Base-by-base conservation (phyloP, 2,888 invertebrate genomes). In the Epirrita christyi region DNA sequence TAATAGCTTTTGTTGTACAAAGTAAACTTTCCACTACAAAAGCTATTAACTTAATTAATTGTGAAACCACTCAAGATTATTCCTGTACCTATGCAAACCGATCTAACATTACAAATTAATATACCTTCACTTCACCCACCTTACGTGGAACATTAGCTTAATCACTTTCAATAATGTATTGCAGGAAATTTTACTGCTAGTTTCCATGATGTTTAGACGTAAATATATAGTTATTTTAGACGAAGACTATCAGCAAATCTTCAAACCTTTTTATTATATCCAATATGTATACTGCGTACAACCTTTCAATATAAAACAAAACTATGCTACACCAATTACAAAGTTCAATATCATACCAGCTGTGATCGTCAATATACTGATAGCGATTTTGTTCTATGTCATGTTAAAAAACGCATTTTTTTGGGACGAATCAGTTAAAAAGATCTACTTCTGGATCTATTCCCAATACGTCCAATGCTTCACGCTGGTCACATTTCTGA, bases 251-350 rank as follows among this genome's bases (percentile, higher is more conserved):
- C 1, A 42, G 10, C 32, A 51, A 29, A 54, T 61, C 13, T 63
- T 63, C 6, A 51, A 42, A 13, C 58, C 60, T 11, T 61, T 61
- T 15, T 21, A 61, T 9, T 55, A 11, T 15, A 32, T 21, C n/a
- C 10, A 37, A 2, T 32, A 15, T 0, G 1, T 58, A 2, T 58
- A 51, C 21, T 43, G 58, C 34, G 13, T 58, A 14, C 44, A 50
- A 11, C 29, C 41, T 0, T 61, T 34, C n/a, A 60, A 59, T 15
- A 13, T 63, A 7, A 60, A 42, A 37, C 36, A 63, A 1, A 50
- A 44, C 6, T 28, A 43, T 1, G 58, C 58, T 1, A 34, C 34
- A 13, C 50, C 50, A 2, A 13, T 60, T 1, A 38, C 4, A 2
- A 50, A 50, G 32, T 2, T 10, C 5, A 55, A 63, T 11, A 28